Evolutionary conservation across 2,888 invertebrate species (phyloP).

Genomic region (Drepana falcataria): DNA sequence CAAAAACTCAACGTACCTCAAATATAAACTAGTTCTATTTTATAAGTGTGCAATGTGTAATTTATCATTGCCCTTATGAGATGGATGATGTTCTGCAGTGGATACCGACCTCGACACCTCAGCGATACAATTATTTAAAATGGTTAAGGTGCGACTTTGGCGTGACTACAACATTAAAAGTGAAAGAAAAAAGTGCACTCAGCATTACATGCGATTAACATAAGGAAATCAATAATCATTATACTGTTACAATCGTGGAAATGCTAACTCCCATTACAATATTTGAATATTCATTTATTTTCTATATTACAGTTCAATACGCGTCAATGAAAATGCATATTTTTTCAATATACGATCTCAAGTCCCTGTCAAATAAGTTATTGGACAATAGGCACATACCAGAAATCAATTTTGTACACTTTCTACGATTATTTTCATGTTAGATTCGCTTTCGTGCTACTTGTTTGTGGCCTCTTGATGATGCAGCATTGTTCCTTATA

Average conservation of each 20-base stretch:
- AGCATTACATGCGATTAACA: not conserved
- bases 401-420: slow-evolving; percentile 62
- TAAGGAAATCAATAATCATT: not conserved
- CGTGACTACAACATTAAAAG: slow-evolving; percentile 2
- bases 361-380: slow-evolving; percentile 12
- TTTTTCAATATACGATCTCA: slow-evolving; percentile 5
- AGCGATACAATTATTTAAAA: slow-evolving; percentile 30
- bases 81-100: slow-evolving; percentile 29
- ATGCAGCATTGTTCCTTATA: slow-evolving; percentile 22
- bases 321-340: slow-evolving; percentile 5
- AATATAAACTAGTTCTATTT: slow-evolving; percentile 12
- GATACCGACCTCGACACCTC: slow-evolving; percentile 20
- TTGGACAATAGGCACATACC: slow-evolving; percentile 27
- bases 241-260: not conserved
- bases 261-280: not conserved
- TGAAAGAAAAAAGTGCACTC: not conserved
- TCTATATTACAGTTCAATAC: slow-evolving; percentile 9
- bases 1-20: not conserved
- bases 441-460: slow-evolving; percentile 66
- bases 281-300: not conserved
- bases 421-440: slow-evolving; percentile 61
- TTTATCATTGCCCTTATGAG: slow-evolving; percentile 19
- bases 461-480: slow-evolving; percentile 48
- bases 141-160: slow-evolving; percentile 21
- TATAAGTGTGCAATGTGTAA: slow-evolving; percentile 14